phyloP scores from a whole-genome alignment of 1,140 invertebrate species.

The Paraescarpia echinospica region DNA sequence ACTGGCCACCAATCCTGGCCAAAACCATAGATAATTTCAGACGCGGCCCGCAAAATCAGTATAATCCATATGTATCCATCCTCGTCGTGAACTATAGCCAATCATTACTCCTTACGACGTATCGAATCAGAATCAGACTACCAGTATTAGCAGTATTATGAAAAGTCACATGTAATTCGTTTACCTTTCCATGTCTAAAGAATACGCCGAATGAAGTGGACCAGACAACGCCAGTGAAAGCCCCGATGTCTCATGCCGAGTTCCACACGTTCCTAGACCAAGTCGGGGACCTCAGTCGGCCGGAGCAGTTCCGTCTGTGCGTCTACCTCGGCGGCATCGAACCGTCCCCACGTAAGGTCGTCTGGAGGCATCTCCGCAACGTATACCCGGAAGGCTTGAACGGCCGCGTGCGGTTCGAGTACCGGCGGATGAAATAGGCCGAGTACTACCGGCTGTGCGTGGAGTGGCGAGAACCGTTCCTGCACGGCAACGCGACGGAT shows the following conservation, averaged over 20 bases:
- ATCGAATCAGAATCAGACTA: no score
- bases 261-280: conserved; percentile 89
- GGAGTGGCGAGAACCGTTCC: conserved; percentile 66
- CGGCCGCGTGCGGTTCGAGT: conserved; percentile 89
- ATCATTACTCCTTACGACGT: no score
- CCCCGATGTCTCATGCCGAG: conserved; percentile 83
- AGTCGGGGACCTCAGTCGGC: conserved; percentile 82
- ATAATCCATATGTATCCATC: no score
- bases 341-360: conserved; percentile 66
- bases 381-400: conserved; percentile 90
- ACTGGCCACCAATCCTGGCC: no score
- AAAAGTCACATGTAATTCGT: neutral
- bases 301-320: conserved; percentile 80
- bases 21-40: no score
- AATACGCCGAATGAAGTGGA: conserved; percentile 41
- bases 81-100: no score
- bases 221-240: conserved; percentile 61
- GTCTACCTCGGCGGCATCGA: conserved; percentile 62
- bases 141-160: no score
- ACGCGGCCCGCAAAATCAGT: no score
- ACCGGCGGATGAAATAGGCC: conserved; percentile 86
- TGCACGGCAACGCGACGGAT: conserved; percentile 59
- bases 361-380: conserved; percentile 96
- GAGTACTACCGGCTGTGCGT: conserved; percentile 83
- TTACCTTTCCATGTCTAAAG: conserved; percentile 66